Percentiles rank a stretch among this genome's conserved stretches.
These are phyloP conservation scores for Porites cylindrica DNA, from an alignment of 92 coral and sea anemone genomes.

Conservation along the genomic window DNA sequence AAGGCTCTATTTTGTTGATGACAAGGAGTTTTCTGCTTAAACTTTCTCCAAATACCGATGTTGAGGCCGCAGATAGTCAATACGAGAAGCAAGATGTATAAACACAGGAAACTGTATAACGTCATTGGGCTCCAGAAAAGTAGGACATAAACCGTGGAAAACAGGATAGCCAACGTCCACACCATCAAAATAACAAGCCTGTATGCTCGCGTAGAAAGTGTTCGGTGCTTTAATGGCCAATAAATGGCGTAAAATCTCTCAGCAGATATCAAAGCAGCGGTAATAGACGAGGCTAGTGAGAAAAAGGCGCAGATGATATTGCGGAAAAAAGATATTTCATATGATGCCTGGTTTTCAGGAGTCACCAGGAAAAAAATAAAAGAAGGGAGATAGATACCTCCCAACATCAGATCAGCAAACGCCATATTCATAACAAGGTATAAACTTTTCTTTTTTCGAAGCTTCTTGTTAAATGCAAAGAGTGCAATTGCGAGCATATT, in stretches of 20 bases:
- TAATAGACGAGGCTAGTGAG: not conserved
- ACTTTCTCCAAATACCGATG: slow-evolving; percentile 14
- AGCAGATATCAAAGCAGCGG: not conserved
- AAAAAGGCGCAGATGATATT: not conserved
- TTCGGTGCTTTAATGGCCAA: slow-evolving; percentile 10
- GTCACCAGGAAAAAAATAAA: not conserved
- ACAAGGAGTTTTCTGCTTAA: not conserved
- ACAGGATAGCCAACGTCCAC: not conserved
- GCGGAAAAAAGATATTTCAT: not conserved
- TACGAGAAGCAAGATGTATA: not conserved
- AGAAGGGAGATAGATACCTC: not conserved
- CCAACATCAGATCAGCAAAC: not conserved
- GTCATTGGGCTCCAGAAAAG: too few relatives aligned
- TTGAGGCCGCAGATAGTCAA: not conserved
- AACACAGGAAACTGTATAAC: not conserved
- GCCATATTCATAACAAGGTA: not conserved
- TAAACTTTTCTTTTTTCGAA: slow-evolving; percentile 1
- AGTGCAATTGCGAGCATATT: not conserved
- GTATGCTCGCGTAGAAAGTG: slow-evolving; percentile 3
- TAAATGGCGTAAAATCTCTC: not conserved
- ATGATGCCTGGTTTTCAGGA: too few relatives aligned
- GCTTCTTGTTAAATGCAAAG: not conserved
- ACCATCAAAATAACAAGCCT: not conserved
- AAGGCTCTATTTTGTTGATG: not conserved
- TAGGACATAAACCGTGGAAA: not conserved